phyloP scores from a whole-genome alignment of 2,797 vertebrate genomes.

The Halcyon badia region DNA sequence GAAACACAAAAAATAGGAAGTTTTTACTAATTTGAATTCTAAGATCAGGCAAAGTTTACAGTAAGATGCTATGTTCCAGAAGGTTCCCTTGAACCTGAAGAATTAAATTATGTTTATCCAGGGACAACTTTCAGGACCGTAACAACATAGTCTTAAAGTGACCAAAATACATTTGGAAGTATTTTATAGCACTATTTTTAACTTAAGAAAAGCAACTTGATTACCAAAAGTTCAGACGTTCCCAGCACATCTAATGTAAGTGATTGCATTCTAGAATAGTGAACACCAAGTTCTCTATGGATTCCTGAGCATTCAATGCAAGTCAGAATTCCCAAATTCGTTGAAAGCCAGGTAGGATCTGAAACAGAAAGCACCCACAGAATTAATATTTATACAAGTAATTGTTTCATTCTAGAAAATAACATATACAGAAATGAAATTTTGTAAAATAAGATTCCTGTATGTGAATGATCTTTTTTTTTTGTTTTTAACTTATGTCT shows the following conservation, averaged over 20 bases:
- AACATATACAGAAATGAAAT: background rate
- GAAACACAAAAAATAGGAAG: background rate
- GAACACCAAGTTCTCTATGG: conserved; percentile 96
- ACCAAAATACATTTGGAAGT: background rate
- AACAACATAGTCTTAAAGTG: background rate
- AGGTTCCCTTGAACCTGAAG: background rate
- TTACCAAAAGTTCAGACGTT: conserved; percentile 98
- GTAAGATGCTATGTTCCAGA: background rate
- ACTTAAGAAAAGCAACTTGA: background rate
- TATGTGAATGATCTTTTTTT: background rate
- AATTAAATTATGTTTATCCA: background rate
- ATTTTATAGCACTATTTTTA: background rate
- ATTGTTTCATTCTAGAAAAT: background rate
- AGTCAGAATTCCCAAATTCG: conserved; percentile 97
- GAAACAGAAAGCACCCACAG: conserved; percentile 14
- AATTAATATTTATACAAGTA: background rate
- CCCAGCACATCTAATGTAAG: conserved; percentile 96
- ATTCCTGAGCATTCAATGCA: conserved; percentile 99
- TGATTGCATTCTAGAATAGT: conserved; percentile 98
- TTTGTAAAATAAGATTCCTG: background rate
- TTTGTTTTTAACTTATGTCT: background rate
- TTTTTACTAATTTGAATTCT: background rate
- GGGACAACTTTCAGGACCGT: background rate
- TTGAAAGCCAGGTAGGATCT: conserved; percentile 98
- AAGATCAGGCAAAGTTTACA: background rate